Base-by-base conservation (phyloP, 2,113 vertebrate genomes). In the Aphyosemion australe region DNA sequence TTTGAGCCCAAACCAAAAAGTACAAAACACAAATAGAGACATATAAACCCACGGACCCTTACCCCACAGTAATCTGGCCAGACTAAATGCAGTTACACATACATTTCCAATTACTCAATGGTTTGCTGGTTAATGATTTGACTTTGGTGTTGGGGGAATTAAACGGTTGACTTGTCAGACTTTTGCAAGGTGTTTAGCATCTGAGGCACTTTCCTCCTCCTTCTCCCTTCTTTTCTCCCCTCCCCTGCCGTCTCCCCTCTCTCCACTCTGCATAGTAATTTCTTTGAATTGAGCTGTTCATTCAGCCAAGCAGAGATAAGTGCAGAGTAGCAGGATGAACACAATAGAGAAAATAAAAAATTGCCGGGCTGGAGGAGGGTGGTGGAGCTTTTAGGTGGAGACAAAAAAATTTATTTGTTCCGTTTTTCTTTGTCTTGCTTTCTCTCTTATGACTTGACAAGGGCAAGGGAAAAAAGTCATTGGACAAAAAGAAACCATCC, bases 51-150 rank as follows among this genome's bases (percentile, higher is more conserved):
- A 68, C 34, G 6, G 8, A 59, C 59, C 49, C 65, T 54, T 21
- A 65, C 55, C 66, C 48, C 76, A 61, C 15, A n/a, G 18, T 62
- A 34, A 65, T 55, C 56, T 65, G 56, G 31, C 64, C 58, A 56
- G 34, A 68, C 32, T 48, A 45, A 37, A 73, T 48, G 61, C 57
- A 61, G 51, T 65, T 53, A 72, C 45, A 55, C 55, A 69, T 58
- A 74, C 50, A 73, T 73, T 82, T 63, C 57, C 73, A 89, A 87
- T 92, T 89, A 85, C 84, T 84, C 78, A 74, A 59, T 86, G 53
- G 74, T 79, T 87, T 85, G 78, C 78, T 81, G 79, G 78, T 89
- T 88, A 88, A 90, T 85, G 74, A 88, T 80, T 87, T 80, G 77
- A 81, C 82, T 87, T 77, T 78, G 63, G 57, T 80, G 65, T 59